Evolutionary conservation across 1,140 invertebrate species (phyloP).

Genomic region (Rhagoletis zephyria): DNA sequence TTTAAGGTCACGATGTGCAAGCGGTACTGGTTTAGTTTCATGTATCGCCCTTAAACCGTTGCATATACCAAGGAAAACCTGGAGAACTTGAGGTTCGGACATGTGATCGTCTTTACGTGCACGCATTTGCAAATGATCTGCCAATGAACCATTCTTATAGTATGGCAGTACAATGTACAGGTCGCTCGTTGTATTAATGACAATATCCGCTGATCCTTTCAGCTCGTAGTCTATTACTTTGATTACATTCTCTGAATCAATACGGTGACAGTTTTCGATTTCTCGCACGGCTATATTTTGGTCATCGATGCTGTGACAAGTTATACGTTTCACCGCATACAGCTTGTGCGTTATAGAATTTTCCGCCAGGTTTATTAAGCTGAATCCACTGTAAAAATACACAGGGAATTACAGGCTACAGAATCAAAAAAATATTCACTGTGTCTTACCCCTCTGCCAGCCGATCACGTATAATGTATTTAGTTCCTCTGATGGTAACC

Average conservation of each 20-base stretch:
- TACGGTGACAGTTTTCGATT: slow-evolving; percentile 82
- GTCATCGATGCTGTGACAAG: slow-evolving; percentile 86
- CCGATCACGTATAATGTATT: slow-evolving; percentile 81
- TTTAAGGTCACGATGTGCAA: slow-evolving; percentile 89
- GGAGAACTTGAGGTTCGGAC: slow-evolving; percentile 79
- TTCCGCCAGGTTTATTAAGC: slow-evolving; percentile 85
- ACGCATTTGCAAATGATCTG: slow-evolving; percentile 80
- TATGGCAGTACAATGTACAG: slow-evolving; percentile 86
- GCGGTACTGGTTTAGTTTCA: slow-evolving; percentile 80
- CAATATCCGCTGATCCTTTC: slow-evolving; percentile 77
- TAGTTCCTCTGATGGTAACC: slow-evolving; percentile 81
- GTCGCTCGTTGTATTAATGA: slow-evolving; percentile 81
- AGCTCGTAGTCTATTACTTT: slow-evolving; percentile 82
- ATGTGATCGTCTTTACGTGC: slow-evolving; percentile 78
- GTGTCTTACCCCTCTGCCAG: slow-evolving; percentile 84
- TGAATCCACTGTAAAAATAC: slow-evolving; percentile 81
- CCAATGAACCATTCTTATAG: slow-evolving; percentile 85
- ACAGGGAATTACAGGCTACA: not conserved
- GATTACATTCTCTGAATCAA: slow-evolving; percentile 86
- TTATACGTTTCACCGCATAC: slow-evolving; percentile 88
- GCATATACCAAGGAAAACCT: slow-evolving; percentile 83
- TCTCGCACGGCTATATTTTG: slow-evolving; percentile 83
- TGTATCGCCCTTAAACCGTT: slow-evolving; percentile 85
- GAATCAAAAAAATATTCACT: slow-evolving; percentile 49
- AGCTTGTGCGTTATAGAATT: slow-evolving; percentile 80